Evolutionary conservation across 2,113 vertebrate genomes (phyloP), one percentile per base, ranked within the genome.

Genomic region (Percopsis transmontana): DNA sequence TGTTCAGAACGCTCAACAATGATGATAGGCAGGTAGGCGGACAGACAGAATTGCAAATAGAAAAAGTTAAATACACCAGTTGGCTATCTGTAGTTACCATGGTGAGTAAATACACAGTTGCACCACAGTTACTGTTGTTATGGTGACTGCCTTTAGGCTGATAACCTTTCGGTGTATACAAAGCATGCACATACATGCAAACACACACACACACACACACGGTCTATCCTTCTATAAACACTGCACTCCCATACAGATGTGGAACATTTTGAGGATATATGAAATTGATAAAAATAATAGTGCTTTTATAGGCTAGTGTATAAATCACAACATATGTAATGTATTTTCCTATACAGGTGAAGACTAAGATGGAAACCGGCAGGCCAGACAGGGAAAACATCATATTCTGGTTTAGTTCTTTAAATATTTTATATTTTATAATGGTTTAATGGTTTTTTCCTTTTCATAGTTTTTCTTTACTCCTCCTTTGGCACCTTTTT

Each of bases 71-170:
- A 1, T 18, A 18, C 14, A 50, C 8, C 5, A 19, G 47, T 10
- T n/a, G 6, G 10, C n/a, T 50, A 14, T 50, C 3, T 50, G 53
- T 15, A 54, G 50, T 54, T 63, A 60, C 42, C 23, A 7, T 66
- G 41, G 5, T 53, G 54, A 47, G 58, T 59, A 70, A 71, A n/a
- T 27, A 65, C 55, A 52, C 15, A 73, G 47, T 20, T 77, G 44
- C 62, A 64, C 45, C 65, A 48, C 67, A 72, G 50, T 58, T 62
- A 47, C 63, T 65, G 67, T 72, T 81, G 84, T 83, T 86, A 83
- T 77, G 65, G 59, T 65, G 67, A 79, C 77, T 3, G 16, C 66
- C 54, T 76, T 27, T 23, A 56, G 58, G 69, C 72, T 65, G 58
- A 67, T 79, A 65, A 69, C 47, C 39, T 53, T 42, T 61, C 47